Percentiles rank a stretch among this genome's conserved stretches.
phyloP scores from a whole-genome alignment of 2,888 invertebrate species.

The Thecophora atra region DNA sequence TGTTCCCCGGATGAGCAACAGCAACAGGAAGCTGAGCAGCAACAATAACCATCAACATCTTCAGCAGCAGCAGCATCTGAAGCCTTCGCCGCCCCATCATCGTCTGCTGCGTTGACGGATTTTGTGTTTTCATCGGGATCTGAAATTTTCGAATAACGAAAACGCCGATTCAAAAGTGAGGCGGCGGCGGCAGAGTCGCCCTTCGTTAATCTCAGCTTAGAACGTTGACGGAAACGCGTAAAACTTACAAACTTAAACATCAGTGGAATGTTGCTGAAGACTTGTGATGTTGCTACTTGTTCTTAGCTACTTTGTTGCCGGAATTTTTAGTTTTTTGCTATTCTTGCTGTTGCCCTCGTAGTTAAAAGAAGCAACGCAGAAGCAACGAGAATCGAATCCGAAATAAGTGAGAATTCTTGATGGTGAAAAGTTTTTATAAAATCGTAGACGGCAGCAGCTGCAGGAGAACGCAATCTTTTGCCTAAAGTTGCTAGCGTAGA shows the following conservation, averaged over 20 bases:
- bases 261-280: constrained; percentile 26
- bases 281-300: constrained; percentile 29
- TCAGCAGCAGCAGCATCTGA: constrained; percentile 22
- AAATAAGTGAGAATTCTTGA: constrained; percentile 50
- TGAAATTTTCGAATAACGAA: constrained; percentile 50
- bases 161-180: constrained; percentile 26
- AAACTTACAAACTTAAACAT: constrained; percentile 63
- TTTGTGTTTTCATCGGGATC: constrained; percentile 52
- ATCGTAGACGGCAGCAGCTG: constrained; percentile 4
- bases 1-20: constrained; percentile 45
- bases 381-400: constrained; percentile 40
- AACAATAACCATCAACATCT: constrained; percentile 17
- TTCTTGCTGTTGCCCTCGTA: constrained; percentile 17
- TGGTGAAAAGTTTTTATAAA: constrained; percentile 53
- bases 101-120: not conserved
- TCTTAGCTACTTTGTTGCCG: constrained; percentile 17
- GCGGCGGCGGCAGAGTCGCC: constrained; percentile 15
- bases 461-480: not conserved
- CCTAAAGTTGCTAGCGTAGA: not conserved
- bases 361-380: constrained; percentile 10
- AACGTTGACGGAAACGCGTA: constrained; percentile 41
- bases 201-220: constrained; percentile 38
- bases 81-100: not conserved
- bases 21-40: constrained; percentile 13
- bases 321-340: constrained; percentile 10